phyloP scores from a whole-genome alignment of 2,797 vertebrate species.

The Mastacembelus armatus region DNA sequence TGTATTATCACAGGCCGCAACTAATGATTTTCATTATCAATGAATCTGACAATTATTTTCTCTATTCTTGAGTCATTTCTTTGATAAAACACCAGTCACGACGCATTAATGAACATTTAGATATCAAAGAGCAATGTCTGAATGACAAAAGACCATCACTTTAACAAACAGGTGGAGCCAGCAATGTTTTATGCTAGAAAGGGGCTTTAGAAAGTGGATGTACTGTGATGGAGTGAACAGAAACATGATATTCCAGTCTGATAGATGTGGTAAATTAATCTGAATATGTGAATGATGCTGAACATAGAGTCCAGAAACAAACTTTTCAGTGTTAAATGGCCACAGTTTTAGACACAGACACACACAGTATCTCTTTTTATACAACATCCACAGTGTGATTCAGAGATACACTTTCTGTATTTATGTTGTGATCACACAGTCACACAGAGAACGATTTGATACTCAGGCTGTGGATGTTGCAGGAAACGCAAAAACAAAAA shows the following conservation, averaged over 20 bases:
- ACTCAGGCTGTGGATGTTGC: slow-evolving; percentile 18
- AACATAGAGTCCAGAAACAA: slow-evolving; percentile 50
- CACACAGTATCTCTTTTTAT: background rate
- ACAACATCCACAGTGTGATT: slow-evolving; percentile 33
- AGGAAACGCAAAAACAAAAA: slow-evolving; percentile 48
- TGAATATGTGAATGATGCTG: slow-evolving; percentile 45
- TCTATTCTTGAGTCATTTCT: background rate
- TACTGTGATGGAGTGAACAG: background rate
- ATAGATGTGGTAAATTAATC: background rate
- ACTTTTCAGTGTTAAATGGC: slow-evolving; percentile 35
- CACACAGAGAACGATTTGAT: background rate
- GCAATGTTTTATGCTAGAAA: background rate
- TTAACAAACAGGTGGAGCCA: background rate
- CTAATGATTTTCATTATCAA: too few relatives aligned
- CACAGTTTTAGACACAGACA: slow-evolving; percentile 30
- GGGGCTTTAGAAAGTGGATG: slow-evolving; percentile 3
- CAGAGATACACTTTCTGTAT: slow-evolving; percentile 32
- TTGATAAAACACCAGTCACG: background rate
- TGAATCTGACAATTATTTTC: background rate
- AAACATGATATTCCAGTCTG: background rate
- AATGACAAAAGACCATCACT: background rate
- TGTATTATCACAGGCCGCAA: too few relatives aligned
- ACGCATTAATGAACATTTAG: background rate
- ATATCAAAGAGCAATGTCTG: background rate
- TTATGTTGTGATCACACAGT: slow-evolving; percentile 12